Evolutionary conservation across 2,113 vertebrate genomes (phyloP).

Genomic region (Boleophthalmus pectinirostris): DNA sequence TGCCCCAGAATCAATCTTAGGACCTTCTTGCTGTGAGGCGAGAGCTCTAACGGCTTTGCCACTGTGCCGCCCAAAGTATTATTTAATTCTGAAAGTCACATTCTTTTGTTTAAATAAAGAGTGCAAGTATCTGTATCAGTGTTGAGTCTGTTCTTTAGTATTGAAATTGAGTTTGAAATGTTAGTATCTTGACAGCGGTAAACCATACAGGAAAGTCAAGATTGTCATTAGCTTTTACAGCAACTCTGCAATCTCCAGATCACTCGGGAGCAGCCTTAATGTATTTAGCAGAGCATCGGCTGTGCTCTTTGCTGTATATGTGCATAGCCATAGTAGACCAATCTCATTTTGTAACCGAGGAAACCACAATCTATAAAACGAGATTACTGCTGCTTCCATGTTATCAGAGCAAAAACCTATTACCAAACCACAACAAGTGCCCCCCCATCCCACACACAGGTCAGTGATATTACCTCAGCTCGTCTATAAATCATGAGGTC

Average conservation of each 20-base stretch:
- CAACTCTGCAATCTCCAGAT: background rate
- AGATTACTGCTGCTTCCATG: slow-evolving; percentile 51
- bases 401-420: slow-evolving; percentile 29
- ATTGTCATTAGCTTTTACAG: background rate
- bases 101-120: no score
- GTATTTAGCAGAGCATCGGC: background rate
- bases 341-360: slow-evolving; percentile 15
- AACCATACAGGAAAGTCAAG: background rate
- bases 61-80: no score
- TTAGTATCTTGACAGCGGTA: no score
- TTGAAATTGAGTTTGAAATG: no score
- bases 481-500: slow-evolving; percentile 40
- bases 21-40: no score
- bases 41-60: no score
- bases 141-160: no score
- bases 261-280: background rate
- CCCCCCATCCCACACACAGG: slow-evolving; percentile 16
- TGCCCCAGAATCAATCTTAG: no score
- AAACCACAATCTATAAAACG: slow-evolving; percentile 56
- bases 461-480: slow-evolving; percentile 45
- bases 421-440: slow-evolving; percentile 5
- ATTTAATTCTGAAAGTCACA: no score
- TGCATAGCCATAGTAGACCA: background rate
- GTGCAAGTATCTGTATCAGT: no score
- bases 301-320: background rate